phyloP scores from a whole-genome alignment of 2,797 vertebrate species.

The Paguma larvata region DNA sequence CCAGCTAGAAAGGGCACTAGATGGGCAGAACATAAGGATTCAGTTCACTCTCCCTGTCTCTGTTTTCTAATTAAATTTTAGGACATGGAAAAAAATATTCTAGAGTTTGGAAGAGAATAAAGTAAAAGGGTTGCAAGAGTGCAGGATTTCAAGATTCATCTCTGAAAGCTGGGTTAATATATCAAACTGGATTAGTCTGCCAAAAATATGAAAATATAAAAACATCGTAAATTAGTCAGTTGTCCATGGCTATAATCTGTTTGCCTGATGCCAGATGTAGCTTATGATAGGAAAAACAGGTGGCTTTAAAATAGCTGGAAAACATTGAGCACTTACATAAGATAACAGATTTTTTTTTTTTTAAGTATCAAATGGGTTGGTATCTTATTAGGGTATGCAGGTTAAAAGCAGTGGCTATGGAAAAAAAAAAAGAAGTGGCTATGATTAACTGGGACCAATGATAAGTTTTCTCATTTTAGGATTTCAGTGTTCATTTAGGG shows the following conservation, averaged over 20 bases:
- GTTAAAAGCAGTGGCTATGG: constrained; percentile 76
- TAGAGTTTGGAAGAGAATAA: constrained; percentile 82
- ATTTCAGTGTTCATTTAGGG: constrained; percentile 86
- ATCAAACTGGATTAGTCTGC: constrained; percentile 87
- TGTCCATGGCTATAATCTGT: constrained; percentile 85
- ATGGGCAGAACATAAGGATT: constrained; percentile 82
- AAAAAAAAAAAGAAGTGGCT: constrained; percentile 57
- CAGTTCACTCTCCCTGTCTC: constrained; percentile 83
- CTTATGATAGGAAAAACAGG: constrained; percentile 85
- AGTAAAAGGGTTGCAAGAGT: constrained; percentile 77
- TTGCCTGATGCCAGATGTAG: constrained; percentile 84
- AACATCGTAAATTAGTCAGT: constrained; percentile 88
- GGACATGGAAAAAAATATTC: constrained; percentile 83
- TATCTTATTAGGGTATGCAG: constrained; percentile 77
- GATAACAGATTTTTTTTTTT: constrained; percentile 65
- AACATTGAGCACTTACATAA: constrained; percentile 75
- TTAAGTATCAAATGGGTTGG: constrained; percentile 68
- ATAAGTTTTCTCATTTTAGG: constrained; percentile 82
- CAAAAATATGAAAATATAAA: constrained; percentile 88
- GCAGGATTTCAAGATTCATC: constrained; percentile 86
- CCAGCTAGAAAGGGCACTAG: constrained; percentile 77
- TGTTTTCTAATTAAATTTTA: constrained; percentile 85
- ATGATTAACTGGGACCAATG: constrained; percentile 79
- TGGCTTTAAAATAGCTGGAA: constrained; percentile 82
- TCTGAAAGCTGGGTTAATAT: constrained; percentile 86